phyloP scores from a whole-genome alignment of 2,888 invertebrate species.

The Spialia ferax region DNA sequence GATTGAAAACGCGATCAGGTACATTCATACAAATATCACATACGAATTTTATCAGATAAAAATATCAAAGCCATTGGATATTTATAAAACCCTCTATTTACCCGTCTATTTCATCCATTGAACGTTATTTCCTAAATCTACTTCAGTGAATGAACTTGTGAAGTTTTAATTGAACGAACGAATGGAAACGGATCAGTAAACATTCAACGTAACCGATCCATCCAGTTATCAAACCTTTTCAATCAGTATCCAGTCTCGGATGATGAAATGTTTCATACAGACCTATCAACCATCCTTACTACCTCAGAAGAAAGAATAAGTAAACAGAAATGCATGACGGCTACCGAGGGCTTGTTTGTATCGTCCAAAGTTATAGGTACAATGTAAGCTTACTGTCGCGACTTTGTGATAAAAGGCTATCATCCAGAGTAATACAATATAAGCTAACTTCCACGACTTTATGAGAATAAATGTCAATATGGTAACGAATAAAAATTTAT shows the following conservation, averaged over 20 bases:
- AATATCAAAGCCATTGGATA: neutral
- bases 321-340: too few relatives aligned
- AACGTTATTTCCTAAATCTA: neutral
- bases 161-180: slow-evolving; percentile 18
- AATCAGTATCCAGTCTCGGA: neutral
- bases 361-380: too few relatives aligned
- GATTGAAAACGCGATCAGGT: neutral
- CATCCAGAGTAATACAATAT: too few relatives aligned
- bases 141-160: neutral
- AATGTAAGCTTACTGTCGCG: too few relatives aligned
- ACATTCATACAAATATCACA: neutral
- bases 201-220: slow-evolving; percentile 6
- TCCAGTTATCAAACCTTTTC: slow-evolving; percentile 9
- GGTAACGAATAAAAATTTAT: too few relatives aligned
- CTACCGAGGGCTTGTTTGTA: too few relatives aligned
- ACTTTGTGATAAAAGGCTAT: too few relatives aligned
- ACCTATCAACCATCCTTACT: neutral
- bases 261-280: neutral
- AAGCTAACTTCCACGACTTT: too few relatives aligned
- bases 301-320: neutral
- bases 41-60: neutral
- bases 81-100: neutral
- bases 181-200: slow-evolving; percentile 7
- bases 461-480: too few relatives aligned
- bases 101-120: neutral